Evolutionary conservation across 1,140 invertebrate species (phyloP).

Genomic region (Thalassaphorura encarpata): DNA sequence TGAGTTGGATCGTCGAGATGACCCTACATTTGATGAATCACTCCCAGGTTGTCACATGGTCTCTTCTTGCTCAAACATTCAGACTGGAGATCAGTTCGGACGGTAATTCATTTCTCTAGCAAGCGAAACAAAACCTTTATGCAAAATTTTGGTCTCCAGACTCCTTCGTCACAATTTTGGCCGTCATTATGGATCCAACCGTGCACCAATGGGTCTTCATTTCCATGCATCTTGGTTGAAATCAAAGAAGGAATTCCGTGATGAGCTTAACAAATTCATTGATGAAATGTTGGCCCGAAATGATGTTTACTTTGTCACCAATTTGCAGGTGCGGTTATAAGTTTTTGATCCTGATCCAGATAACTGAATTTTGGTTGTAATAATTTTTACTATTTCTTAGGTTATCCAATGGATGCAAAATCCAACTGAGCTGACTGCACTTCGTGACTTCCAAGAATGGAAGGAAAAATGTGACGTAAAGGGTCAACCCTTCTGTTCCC

Average conservation of each 20-base stretch:
- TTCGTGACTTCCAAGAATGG: constrained; percentile 87
- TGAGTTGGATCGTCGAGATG: constrained; percentile 80
- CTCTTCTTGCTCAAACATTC: constrained; percentile 85
- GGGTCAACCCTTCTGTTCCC: constrained; percentile 80
- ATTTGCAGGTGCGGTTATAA: constrained; percentile 63
- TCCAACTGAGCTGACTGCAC: constrained; percentile 72
- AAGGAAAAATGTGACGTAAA: constrained; percentile 93
- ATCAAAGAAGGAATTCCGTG: constrained; percentile 84
- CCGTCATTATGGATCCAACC: constrained; percentile 82
- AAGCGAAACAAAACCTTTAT: neutral
- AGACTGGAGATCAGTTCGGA: constrained; percentile 75
- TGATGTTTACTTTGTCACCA: constrained; percentile 90
- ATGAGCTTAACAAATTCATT: constrained; percentile 85
- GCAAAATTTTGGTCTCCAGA: constrained; percentile 10
- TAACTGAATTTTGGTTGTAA: neutral
- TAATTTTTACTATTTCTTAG: constrained; percentile 35
- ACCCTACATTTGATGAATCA: constrained; percentile 80
- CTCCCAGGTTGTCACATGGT: constrained; percentile 53
- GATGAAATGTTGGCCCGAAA: constrained; percentile 80
- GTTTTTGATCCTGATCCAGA: neutral
- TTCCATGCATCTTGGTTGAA: constrained; percentile 94
- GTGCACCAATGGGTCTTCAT: constrained; percentile 85
- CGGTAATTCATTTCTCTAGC: constrained; percentile 36
- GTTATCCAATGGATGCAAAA: constrained; percentile 97
- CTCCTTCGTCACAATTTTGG: constrained; percentile 88